Base-by-base conservation (phyloP, 1,140 invertebrate species). In the Drosophila prosaltans region DNA sequence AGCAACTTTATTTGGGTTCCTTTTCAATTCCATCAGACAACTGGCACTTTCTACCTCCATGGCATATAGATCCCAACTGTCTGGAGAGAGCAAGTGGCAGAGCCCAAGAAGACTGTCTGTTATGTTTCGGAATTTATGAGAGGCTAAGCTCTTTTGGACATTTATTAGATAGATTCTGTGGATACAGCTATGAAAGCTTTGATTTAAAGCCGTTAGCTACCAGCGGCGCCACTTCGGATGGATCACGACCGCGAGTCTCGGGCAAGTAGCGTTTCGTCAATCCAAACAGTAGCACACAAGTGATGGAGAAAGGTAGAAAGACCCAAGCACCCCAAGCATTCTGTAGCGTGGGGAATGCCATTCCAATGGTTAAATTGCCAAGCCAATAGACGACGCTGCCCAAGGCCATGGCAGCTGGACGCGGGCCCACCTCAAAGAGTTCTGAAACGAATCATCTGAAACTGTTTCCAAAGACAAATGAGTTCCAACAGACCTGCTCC, bases 381-480 rank as follows among this genome's bases (percentile, higher is more conserved):
- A 94, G 93, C 97, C 97, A 98, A 92, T 98, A 98, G 45, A 95
- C 95, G 70, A 98, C 93, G 65, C 97, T 97, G 5, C 97, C 97
- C 58, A 98, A 93, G 51, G 97, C 95, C 95, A 98, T 98, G 24
- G 97, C 97, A 16, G 95, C 94, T 0, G 97, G 95, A 55, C 97
- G 94, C 0, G 97, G 95, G 4, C 95, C 95, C 61, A 98, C 96
- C 74, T 97, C 95, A 84, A 98, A 98, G 54, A 99, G 93, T 93
- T 99, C 98, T 91, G 9, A 26, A 55, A 39, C 30, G 11, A 45
- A 24, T 32, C 16, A 36, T 36, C 6, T 6, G 32, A 36, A 36
- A 36, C 32, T 36, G 6, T 36, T 36, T 7, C 6, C 6, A 36
- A 36, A 7, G 6, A 1, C 6, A 36, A 4, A 36, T 7, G 1